These are phyloP conservation scores for Dissostichus mawsoni DNA, from an alignment of 2,113 vertebrate genomes.

Conservation along the genomic window DNA sequence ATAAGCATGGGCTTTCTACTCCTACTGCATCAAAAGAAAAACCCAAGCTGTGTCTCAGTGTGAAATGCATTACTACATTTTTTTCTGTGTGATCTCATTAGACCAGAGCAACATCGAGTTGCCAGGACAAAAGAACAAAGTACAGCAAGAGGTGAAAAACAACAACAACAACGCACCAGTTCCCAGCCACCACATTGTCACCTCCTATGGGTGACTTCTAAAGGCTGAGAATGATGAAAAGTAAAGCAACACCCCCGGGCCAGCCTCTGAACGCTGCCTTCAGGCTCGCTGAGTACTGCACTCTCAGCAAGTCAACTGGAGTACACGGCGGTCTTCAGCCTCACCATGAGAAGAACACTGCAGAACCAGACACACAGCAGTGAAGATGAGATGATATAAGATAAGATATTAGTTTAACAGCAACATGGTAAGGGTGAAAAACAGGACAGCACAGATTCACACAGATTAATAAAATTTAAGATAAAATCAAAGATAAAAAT, in stretches of 20 bases:
- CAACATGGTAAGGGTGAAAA: no score
- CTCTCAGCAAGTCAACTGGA: constrained; percentile 73
- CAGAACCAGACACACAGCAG: constrained; percentile 5
- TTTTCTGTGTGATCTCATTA: constrained; percentile 57
- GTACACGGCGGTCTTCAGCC: constrained; percentile 36
- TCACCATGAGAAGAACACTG: constrained; percentile 41
- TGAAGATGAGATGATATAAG: no score
- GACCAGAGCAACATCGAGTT: constrained; percentile 33
- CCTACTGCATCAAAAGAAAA: constrained; percentile 6
- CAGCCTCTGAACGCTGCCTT: constrained; percentile 71
- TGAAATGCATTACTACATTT: constrained; percentile 8
- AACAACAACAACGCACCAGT: constrained; percentile 36
- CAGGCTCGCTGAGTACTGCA: constrained; percentile 64
- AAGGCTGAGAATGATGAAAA: constrained; percentile 78
- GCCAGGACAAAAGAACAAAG: constrained; percentile 45
- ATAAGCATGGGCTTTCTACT: background rate
- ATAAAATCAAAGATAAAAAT: no score
- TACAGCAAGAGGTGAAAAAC: constrained; percentile 42
- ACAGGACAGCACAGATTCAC: no score
- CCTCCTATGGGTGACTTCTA: constrained; percentile 69
- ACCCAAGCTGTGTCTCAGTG: background rate
- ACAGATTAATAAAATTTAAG: no score
- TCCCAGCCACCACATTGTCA: constrained; percentile 49
- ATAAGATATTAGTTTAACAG: no score
- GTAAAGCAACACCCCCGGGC: constrained; percentile 71